Evolutionary conservation across 2,113 vertebrate species (phyloP), one percentile per base, ranked within the genome.

Genomic region (Cheilinus undulatus): DNA sequence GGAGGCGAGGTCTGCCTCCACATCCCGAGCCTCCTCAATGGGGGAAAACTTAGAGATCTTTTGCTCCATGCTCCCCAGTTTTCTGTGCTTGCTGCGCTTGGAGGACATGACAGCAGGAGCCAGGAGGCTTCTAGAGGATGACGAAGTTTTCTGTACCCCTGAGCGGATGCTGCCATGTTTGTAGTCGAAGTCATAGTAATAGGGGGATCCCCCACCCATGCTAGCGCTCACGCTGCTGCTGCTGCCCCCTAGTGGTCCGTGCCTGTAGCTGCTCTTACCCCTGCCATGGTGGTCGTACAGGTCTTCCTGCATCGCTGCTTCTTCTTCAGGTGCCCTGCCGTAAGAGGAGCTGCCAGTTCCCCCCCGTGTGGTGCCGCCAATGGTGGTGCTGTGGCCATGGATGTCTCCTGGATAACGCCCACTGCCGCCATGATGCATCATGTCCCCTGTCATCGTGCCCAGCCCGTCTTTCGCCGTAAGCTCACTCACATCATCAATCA

Each of bases 1-100:
- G 73, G 96, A 94, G 75, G 97, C 97, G 76, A 99, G 84, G 88
- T 99, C 97, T 8, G 96, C 95, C 84, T 99, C 98, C 66, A 98
- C 97, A 0, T 99, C 97, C 89, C 96, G 96, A 86, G 97, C 97
- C 90, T 99, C 98, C 88, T 99, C 98, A 0, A 99, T 99, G 15
- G 98, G 98, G 1, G 98, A 99, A 92, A 99, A 99, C 91, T 98
- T 99, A 71, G 97, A 99, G 84, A 99, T 96, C 92, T 99, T 99
- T 86, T 99, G 98, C 86, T 99, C 98, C 89, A 97, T 95, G 81
- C 94, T 87, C 52, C 88, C 95, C 85, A 97, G 96, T 88, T 99
- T 99, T 48, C 97, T 93, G 92, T 99, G 97, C 90, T 99, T 99
- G 93, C 95, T 99, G 90, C 97, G 97, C 81, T 98, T 99, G 0